Evolutionary conservation across 2,113 vertebrate species (phyloP).

Genomic region (Hippocampus abdominalis): DNA sequence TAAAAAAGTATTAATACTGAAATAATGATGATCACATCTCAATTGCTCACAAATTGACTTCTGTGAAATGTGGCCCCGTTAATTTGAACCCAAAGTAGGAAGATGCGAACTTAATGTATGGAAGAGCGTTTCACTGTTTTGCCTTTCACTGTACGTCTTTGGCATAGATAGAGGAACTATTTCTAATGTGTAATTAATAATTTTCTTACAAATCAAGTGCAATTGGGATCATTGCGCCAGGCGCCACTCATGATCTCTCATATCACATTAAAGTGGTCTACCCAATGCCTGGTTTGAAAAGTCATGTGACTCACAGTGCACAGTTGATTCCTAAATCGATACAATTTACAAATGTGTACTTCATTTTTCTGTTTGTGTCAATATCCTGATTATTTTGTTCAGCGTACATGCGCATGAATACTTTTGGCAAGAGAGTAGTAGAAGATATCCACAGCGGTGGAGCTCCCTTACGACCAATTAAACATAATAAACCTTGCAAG

Average conservation of each 20-base stretch:
- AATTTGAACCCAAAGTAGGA: not conserved
- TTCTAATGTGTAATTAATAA: not conserved
- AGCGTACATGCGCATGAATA: constrained; percentile 29
- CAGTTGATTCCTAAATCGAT: constrained; percentile 2
- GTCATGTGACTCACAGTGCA: not conserved
- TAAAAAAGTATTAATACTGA: not conserved
- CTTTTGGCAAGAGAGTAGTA: constrained; percentile 29
- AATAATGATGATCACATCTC: not conserved
- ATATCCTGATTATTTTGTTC: constrained; percentile 18
- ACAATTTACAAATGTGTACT: not conserved
- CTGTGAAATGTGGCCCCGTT: constrained; percentile 5
- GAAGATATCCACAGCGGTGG: constrained; percentile 14
- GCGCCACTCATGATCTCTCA: not conserved
- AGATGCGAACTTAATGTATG: not conserved
- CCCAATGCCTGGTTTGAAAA: not conserved
- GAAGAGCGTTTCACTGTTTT: not conserved
- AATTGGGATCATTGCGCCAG: not conserved
- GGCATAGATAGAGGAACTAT: not conserved
- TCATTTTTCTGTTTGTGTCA: constrained; percentile 10
- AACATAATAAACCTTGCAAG: constrained; percentile 44
- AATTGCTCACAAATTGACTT: not conserved
- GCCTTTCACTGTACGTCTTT: not conserved
- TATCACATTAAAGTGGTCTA: not conserved
- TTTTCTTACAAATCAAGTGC: not conserved
- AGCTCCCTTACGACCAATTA: constrained; percentile 58